phyloP scores from a whole-genome alignment of 2,113 vertebrate genomes.

The Ascaphus truei region DNA sequence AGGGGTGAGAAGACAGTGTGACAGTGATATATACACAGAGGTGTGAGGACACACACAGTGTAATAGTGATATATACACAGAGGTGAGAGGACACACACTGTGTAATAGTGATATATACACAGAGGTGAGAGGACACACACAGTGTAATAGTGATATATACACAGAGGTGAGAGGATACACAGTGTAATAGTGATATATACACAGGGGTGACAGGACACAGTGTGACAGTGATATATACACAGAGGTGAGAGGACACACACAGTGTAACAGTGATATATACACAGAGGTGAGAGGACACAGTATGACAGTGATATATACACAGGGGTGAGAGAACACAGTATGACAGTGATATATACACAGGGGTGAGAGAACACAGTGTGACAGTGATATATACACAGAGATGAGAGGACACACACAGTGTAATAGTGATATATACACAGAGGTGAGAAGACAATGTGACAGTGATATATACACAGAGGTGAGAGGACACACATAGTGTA shows the following conservation, averaged over 20 bases:
- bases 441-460: too few species aligned
- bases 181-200: too few species aligned
- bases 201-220: background rate
- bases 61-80: slow-evolving; percentile 43
- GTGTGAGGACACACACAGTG: slow-evolving; percentile 43
- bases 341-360: slow-evolving; percentile 43
- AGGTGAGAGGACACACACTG: slow-evolving; percentile 43
- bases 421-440: slow-evolving; percentile 43
- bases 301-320: too few species aligned
- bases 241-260: slow-evolving; percentile 42
- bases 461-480: too few species aligned
- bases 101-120: slow-evolving; percentile 44
- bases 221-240: slow-evolving; percentile 44
- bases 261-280: slow-evolving; percentile 30
- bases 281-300: slow-evolving; percentile 60
- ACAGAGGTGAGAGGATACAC: slow-evolving; percentile 59
- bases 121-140: slow-evolving; percentile 42
- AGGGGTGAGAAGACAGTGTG: background rate
- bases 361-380: slow-evolving; percentile 42
- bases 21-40: slow-evolving; percentile 44
- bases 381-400: slow-evolving; percentile 44
- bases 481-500: background rate
- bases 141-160: slow-evolving; percentile 30
- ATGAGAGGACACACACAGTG: slow-evolving; percentile 42
- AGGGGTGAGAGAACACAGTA: background rate